Evolutionary conservation across 2,113 vertebrate species (phyloP).

Genomic region (Ciconia stormi): DNA sequence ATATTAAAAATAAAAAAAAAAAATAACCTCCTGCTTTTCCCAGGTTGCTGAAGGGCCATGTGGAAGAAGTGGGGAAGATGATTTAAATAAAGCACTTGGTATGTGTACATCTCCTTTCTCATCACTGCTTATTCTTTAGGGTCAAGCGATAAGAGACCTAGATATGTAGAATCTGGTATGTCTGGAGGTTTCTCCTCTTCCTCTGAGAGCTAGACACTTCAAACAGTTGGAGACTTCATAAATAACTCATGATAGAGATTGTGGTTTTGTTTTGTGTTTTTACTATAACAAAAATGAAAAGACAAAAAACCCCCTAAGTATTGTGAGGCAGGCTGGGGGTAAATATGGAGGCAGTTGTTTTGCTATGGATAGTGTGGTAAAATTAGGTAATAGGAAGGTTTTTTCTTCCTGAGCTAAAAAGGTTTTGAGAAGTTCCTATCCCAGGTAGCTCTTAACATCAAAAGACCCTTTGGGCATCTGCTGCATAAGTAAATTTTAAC

Average conservation of each 20-base stretch:
- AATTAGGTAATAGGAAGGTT: not conserved
- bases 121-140: not conserved
- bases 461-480: not conserved
- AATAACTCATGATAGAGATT: not conserved
- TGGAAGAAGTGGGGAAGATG: not conserved
- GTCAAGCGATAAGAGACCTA: not conserved
- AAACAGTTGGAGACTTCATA: not conserved
- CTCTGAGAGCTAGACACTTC: not conserved
- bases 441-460: not conserved
- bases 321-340: not conserved
- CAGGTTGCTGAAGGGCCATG: not conserved
- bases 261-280: not conserved
- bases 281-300: not conserved
- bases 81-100: not conserved
- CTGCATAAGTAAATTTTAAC: not conserved
- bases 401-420: not conserved
- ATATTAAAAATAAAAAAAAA: not conserved
- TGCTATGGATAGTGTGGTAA: not conserved
- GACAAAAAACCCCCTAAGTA: accelerated
- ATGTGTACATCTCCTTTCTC: not conserved
- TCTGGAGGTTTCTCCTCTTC: not conserved
- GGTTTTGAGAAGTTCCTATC: not conserved
- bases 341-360: not conserved
- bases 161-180: not conserved
- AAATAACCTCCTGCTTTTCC: not conserved